These are phyloP conservation scores for Caenorhabditis doughertyi DNA, from an alignment of 2,888 invertebrate genomes.

Conservation along the genomic window DNA sequence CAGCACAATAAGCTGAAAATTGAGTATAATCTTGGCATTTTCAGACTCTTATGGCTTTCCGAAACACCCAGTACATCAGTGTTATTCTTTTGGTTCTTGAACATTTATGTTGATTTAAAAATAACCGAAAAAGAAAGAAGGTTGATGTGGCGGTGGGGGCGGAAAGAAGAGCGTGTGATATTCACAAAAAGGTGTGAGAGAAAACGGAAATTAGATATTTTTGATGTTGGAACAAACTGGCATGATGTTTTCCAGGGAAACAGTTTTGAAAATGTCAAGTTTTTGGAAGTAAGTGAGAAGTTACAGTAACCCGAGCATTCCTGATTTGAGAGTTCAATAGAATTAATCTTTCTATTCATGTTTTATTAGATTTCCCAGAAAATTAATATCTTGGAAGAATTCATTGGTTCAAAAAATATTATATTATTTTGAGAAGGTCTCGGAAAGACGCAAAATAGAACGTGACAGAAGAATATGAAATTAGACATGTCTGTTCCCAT, in stretches of 20 bases:
- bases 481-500: slow-evolving; percentile 14
- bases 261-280: too few species aligned
- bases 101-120: slow-evolving; percentile 3
- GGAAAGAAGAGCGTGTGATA: slow-evolving; percentile 10
- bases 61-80: neutral
- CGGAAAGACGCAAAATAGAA: neutral
- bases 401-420: neutral
- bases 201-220: slow-evolving; percentile 30
- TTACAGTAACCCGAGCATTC: too few species aligned
- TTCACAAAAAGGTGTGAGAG: slow-evolving; percentile 18
- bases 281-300: too few species aligned
- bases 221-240: slow-evolving; percentile 19
- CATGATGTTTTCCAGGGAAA: too few species aligned
- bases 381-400: too few species aligned
- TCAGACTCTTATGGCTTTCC: too few species aligned
- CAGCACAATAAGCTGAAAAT: neutral
- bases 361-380: neutral
- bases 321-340: too few species aligned
- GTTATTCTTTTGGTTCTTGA: slow-evolving; percentile 1
- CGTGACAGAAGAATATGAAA: neutral
- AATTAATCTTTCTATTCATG: too few species aligned
- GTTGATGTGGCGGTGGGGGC: neutral
- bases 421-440: neutral
- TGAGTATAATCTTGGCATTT: neutral
- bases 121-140: slow-evolving; percentile 11